Base-by-base conservation (phyloP, 92 coral and sea anemone species). In the Zoanthus solanderi region DNA sequence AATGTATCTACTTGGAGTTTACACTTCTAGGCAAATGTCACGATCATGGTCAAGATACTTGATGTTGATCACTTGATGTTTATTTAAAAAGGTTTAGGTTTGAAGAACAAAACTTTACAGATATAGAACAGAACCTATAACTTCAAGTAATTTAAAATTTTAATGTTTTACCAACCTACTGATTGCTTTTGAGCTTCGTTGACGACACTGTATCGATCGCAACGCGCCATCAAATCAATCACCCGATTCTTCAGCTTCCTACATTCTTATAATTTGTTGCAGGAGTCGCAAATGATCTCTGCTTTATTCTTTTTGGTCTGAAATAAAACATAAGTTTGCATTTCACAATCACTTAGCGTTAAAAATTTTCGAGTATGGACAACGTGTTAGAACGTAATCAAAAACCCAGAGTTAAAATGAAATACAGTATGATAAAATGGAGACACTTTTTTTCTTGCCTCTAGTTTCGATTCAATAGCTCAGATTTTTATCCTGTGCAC, bases 401-500 rank as follows among this genome's bases (percentile, higher is more conserved):
- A 71, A 71, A 71, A 71, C 16, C 76, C 76, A 71, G 76, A 23
- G 29, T 7, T 71, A 31, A 34, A 71, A 71, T 71, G 78, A 47
- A 44, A 75, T 44, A 46, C 53, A 75, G 78, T 28, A 75, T 75
- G 23, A 48, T 17, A 75, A 44, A 75, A 18, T 44, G 53, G 58
- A 57, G 28, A 75, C 78, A 45, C 29, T 29, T n/a, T 57, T 75
- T 75, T 50, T 17, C 78, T n/a, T 75, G 14, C 37, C 58, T 45
- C 17, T 46, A 11, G 42, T 75, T 75, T 75, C 42, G 78, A 47
- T 74, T 15, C 18, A 63, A 63, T 75, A 75, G 47, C 78, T 72
- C 47, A 72, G 45, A 72, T 72, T 72, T 72, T 69, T n/a, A 48
- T 72, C 47, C 76, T 31, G 52, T 72, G 76, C 76, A 72, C 45